Evolutionary conservation across 2,113 vertebrate genomes (phyloP).

Genomic region (Festucalex cinctus): DNA sequence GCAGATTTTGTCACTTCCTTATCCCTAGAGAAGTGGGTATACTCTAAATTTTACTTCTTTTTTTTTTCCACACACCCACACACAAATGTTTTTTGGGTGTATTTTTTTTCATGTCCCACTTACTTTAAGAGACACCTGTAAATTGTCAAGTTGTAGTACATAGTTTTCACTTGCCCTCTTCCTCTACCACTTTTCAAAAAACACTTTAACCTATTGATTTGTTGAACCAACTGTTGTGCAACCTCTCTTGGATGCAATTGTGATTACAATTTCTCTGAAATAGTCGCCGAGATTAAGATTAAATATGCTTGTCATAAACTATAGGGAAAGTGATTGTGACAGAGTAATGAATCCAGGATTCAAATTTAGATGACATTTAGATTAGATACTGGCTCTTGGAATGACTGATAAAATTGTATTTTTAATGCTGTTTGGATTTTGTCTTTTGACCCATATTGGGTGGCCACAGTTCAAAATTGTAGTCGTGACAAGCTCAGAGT

Average conservation of each 20-base stretch:
- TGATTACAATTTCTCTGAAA: not conserved
- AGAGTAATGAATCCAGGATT: not conserved
- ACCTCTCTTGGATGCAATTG: not conserved
- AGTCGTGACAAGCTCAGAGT: conserved; percentile 44
- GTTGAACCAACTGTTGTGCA: not conserved
- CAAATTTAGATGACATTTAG: not conserved
- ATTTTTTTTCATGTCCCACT: too few species aligned
- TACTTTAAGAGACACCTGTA: too few species aligned
- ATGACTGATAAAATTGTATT: not conserved
- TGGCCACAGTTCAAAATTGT: conserved; percentile 20
- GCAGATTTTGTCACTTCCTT: conserved; percentile 11
- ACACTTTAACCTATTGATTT: too few species aligned
- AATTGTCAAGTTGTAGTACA: too few species aligned
- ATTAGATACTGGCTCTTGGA: not conserved
- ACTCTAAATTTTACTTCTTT: too few species aligned
- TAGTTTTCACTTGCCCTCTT: too few species aligned
- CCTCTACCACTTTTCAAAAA: too few species aligned
- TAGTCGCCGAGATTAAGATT: not conserved
- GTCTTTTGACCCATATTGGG: conserved; percentile 7
- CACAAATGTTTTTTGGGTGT: too few species aligned
- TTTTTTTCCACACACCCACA: too few species aligned
- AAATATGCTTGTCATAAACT: not conserved
- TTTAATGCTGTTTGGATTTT: conserved; percentile 1
- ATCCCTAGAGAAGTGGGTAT: too few species aligned
- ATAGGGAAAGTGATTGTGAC: not conserved